phyloP scores from a whole-genome alignment of 2,888 invertebrate species.

The Leucoma salicis region DNA sequence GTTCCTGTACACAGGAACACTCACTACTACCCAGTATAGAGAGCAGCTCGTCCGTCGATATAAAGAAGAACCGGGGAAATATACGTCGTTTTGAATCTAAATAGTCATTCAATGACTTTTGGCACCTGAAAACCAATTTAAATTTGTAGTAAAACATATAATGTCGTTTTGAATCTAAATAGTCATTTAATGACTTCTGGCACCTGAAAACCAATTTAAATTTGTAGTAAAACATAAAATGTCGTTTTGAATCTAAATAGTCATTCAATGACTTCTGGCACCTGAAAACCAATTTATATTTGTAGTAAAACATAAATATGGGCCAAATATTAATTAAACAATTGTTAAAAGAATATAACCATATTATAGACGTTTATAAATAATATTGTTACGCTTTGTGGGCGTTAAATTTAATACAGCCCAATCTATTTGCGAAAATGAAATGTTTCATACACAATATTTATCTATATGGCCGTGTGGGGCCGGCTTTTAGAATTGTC shows the following conservation, averaged over 20 bases:
- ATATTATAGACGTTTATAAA: no score
- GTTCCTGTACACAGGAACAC: conserved; percentile 92
- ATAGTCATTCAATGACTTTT: conserved; percentile 95
- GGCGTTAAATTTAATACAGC: no score
- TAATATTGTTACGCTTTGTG: not conserved
- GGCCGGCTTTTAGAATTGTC: no score
- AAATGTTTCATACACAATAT: no score
- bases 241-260: conserved; percentile 93
- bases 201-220: conserved; percentile 84
- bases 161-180: conserved; percentile 92
- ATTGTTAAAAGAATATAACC: no score
- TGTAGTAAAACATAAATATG: no score
- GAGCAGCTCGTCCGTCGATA: conserved; percentile 95
- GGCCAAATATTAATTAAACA: no score
- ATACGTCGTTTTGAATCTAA: conserved; percentile 92
- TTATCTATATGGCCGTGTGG: no score
- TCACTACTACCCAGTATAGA: conserved; percentile 94
- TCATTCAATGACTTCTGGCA: conserved; percentile 96
- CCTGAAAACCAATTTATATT: no score
- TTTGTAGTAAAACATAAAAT: no score
- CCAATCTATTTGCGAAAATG: no score
- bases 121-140: conserved; percentile 85
- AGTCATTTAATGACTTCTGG: conserved; percentile 95
- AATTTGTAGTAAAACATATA: no score
- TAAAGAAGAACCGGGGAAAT: conserved; percentile 96